Evolutionary conservation across 2,113 vertebrate species (phyloP).

Genomic region (Dicrurus megarhynchus): DNA sequence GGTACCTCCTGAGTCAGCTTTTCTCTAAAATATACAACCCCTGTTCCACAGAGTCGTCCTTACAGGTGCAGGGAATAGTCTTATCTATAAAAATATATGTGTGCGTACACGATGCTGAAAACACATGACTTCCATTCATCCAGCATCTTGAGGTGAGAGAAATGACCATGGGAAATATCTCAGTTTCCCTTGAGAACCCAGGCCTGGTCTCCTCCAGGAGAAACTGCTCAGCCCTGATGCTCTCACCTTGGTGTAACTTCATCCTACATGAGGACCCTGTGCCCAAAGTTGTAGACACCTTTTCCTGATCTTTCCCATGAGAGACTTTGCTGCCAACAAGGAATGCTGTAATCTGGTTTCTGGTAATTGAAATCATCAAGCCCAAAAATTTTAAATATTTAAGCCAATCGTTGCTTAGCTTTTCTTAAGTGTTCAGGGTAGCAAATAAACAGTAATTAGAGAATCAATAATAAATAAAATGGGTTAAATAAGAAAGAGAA

Average conservation of each 20-base stretch:
- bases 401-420: not conserved
- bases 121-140: accelerated
- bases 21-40: not conserved
- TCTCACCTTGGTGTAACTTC: not conserved
- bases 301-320: not conserved
- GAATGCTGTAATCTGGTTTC: not conserved
- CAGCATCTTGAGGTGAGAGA: not conserved
- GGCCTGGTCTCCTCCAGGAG: not conserved
- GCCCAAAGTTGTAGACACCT: not conserved
- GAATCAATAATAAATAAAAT: not conserved
- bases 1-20: not conserved
- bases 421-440: not conserved
- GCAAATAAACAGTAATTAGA: not conserved
- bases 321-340: not conserved
- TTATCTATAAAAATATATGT: not conserved
- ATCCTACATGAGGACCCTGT: not conserved
- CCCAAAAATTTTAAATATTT: not conserved
- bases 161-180: not conserved
- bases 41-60: not conserved
- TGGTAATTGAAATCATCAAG: not conserved
- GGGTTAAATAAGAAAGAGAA: not conserved
- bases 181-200: not conserved
- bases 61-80: not conserved
- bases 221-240: not conserved
- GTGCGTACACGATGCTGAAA: not conserved